Conservation (phyloP, 2,113 vertebrate genomes). For the Sebastes fasciatus region DNA sequence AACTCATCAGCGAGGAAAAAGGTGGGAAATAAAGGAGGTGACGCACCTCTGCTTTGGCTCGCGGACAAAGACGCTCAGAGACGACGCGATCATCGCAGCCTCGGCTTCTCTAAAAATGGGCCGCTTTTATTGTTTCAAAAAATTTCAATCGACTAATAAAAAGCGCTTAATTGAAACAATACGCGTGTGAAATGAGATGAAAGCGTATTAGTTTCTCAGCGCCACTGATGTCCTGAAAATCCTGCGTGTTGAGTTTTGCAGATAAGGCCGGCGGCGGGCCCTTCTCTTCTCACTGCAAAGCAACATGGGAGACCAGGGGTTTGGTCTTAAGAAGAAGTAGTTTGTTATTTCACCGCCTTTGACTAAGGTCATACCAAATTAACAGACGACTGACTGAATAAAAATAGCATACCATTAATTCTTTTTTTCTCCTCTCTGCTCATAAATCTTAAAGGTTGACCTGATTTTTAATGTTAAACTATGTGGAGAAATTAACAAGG, state of each 20-base stretch:
- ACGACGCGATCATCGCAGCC: not conserved
- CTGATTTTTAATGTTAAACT: conserved; percentile 87
- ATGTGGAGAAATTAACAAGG: conserved; percentile 82
- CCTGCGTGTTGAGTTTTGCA: conserved; percentile 76
- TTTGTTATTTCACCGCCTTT: conserved; percentile 88
- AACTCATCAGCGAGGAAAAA: conserved; percentile 82
- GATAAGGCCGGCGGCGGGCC: conserved; percentile 74
- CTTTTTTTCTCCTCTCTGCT: conserved; percentile 77
- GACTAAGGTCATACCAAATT: conserved; percentile 89
- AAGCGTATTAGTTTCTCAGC: conserved; percentile 68
- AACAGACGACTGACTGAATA: conserved; percentile 85
- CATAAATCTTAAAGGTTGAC: conserved; percentile 88
- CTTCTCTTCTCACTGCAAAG: conserved; percentile 64
- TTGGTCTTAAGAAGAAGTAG: conserved; percentile 82
- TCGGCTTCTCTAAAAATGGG: too few species aligned
- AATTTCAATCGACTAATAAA: conserved; percentile 53
- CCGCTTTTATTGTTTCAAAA: conserved; percentile 51
- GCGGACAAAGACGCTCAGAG: conserved; percentile 66
- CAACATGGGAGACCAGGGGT: conserved; percentile 77
- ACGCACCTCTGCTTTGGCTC: conserved; percentile 79
- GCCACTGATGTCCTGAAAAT: conserved; percentile 70
- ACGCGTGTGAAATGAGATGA: conserved; percentile 75
- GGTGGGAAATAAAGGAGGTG: conserved; percentile 72
- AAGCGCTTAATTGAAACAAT: conserved; percentile 74
- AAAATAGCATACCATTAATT: conserved; percentile 91